Evolutionary conservation across 2,113 vertebrate species (phyloP).

Genomic region (Microcebus murinus): DNA sequence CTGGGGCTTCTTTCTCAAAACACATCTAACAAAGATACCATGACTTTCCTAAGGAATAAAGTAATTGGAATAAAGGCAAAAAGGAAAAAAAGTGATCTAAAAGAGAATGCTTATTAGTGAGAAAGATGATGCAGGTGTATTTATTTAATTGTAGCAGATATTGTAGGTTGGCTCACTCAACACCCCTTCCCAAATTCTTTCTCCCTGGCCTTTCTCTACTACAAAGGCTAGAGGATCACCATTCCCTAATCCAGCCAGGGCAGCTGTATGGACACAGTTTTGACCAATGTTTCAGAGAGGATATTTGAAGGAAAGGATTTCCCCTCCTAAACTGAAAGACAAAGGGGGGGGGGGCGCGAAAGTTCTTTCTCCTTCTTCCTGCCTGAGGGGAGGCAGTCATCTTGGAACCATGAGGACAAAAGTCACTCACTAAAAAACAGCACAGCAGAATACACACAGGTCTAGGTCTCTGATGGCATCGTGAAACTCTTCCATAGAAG

Average conservation of each 20-base stretch:
- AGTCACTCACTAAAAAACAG: neutral
- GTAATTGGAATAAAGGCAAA: constrained; percentile 1
- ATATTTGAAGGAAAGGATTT: neutral
- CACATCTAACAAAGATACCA: neutral
- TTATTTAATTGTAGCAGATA: neutral
- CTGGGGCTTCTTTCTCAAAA: neutral
- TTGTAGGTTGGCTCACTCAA: neutral
- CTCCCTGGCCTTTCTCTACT: neutral
- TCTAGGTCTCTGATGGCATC: neutral
- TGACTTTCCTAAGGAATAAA: neutral
- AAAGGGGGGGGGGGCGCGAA: neutral
- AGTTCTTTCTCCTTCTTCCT: neutral
- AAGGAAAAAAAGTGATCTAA: neutral
- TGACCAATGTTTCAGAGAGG: neutral
- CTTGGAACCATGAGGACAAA: neutral
- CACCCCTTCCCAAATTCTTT: constrained; percentile 1
- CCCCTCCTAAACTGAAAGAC: neutral
- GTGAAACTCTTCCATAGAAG: neutral
- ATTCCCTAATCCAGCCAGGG: neutral
- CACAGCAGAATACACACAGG: neutral
- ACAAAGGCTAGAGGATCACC: constrained; percentile 2
- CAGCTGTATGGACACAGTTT: neutral
- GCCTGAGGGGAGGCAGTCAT: neutral
- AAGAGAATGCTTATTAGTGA: neutral
- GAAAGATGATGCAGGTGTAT: neutral